A percentile compares a stretch with the other conserved stretches of the same genome.
These are phyloP conservation scores for Coregonus sp. DNA, from an alignment of 2,797 vertebrate genomes.

Conservation along the genomic window DNA sequence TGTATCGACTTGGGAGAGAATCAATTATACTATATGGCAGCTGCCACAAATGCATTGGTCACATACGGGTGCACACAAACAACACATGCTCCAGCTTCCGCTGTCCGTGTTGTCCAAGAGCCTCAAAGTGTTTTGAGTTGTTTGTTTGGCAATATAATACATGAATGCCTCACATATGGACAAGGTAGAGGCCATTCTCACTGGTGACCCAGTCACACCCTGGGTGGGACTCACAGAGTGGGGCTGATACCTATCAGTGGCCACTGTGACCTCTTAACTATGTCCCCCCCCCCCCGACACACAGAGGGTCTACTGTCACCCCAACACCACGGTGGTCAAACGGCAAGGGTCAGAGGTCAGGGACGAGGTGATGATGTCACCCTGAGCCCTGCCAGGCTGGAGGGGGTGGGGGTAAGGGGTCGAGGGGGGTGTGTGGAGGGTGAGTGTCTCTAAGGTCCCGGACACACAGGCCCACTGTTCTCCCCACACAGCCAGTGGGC, in stretches of 20 bases:
- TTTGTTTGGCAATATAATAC: constrained; percentile 4
- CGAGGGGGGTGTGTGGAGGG: constrained; percentile 30
- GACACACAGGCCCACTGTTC: constrained; percentile 68
- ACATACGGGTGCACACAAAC: not conserved
- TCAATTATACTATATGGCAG: constrained; percentile 42
- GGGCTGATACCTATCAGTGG: constrained; percentile 55
- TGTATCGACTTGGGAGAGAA: constrained; percentile 40
- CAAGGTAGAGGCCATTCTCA: not conserved
- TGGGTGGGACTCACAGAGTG: constrained; percentile 44
- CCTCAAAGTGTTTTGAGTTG: not conserved
- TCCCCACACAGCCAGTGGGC: constrained; percentile 70
- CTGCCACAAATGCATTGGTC: constrained; percentile 19
- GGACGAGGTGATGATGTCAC: constrained; percentile 79
- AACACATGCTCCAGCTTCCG: not conserved
- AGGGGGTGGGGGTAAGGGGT: constrained; percentile 8
- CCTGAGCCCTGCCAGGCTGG: constrained; percentile 28
- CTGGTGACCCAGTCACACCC: constrained; percentile 10
- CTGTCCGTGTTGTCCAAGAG: not conserved
- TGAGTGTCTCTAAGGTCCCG: constrained; percentile 57
- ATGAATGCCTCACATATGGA: not conserved
- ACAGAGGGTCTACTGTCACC: constrained; percentile 75
- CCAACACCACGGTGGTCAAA: constrained; percentile 66
- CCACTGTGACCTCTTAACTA: constrained; percentile 51
- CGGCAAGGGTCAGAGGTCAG: constrained; percentile 67
- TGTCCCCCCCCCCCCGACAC: constrained; percentile 36